Percentiles rank a stretch among this genome's conserved stretches.
These are phyloP conservation scores for Cephalopachus bancanus DNA, from an alignment of 2,797 vertebrate species.

Conservation along the genomic window DNA sequence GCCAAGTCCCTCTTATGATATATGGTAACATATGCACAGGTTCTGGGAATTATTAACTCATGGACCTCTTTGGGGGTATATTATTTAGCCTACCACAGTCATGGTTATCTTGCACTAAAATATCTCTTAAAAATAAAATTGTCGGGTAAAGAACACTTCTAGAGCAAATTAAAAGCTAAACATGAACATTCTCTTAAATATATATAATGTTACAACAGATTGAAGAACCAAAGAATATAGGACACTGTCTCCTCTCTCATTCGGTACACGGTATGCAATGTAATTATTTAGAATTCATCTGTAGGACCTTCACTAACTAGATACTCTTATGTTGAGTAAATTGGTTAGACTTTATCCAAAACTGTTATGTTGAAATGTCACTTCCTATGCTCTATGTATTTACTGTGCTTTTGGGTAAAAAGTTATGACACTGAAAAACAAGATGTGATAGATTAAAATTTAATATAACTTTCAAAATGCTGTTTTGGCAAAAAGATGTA, in stretches of 20 bases:
- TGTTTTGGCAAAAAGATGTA: background rate
- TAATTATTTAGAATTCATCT: background rate
- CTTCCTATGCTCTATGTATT: background rate
- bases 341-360: background rate
- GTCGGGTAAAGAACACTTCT: background rate
- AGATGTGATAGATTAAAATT: background rate
- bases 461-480: background rate
- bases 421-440: background rate
- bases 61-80: background rate
- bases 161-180: background rate
- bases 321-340: background rate
- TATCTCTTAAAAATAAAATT: constrained; percentile 34
- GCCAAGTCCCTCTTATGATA: background rate
- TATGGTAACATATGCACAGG: background rate
- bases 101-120: background rate
- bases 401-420: background rate
- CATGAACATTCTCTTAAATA: background rate
- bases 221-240: background rate
- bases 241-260: background rate
- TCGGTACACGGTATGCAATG: background rate
- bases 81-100: background rate
- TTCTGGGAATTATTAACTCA: background rate
- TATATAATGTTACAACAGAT: background rate
- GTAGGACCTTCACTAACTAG: background rate
- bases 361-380: background rate